phyloP scores from a whole-genome alignment of 2,888 invertebrate genomes.

The Eremobia ochroleuca region DNA sequence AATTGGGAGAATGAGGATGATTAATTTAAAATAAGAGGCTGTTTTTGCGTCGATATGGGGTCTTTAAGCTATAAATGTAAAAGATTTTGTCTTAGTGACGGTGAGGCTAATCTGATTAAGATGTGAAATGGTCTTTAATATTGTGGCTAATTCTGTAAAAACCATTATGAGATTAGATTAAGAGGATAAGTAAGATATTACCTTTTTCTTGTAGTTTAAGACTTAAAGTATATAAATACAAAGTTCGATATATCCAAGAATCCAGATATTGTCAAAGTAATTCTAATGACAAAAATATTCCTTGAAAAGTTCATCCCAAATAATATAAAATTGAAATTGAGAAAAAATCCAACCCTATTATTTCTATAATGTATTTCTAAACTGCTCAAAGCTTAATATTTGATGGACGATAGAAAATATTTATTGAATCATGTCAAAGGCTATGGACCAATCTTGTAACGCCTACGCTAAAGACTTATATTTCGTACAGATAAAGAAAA shows the following conservation, averaged over 20 bases:
- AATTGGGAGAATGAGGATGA: conserved; percentile 42
- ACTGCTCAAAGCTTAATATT: background rate
- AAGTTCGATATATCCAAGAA: background rate
- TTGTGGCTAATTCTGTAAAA: background rate
- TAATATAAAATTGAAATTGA: background rate
- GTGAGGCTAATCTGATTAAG: conserved; percentile 25
- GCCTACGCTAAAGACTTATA: conserved; percentile 16
- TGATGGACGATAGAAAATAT: conserved; percentile 6
- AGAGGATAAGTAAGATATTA: background rate
- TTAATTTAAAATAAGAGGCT: conserved; percentile 43
- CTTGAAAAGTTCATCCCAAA: background rate
- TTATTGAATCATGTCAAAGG: conserved; percentile 28
- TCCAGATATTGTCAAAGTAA: background rate
- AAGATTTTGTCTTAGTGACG: conserved; percentile 6
- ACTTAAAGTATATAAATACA: background rate
- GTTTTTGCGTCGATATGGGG: conserved; percentile 22
- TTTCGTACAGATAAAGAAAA: conserved; percentile 23
- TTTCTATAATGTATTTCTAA: background rate
- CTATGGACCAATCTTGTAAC: conserved; percentile 20
- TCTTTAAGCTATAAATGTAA: conserved; percentile 9
- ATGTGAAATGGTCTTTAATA: conserved; percentile 5
- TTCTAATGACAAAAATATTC: background rate
- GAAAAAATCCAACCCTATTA: background rate
- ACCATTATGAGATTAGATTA: conserved; percentile 1
- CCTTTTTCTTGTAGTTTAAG: too few relatives aligned